Base-by-base conservation (phyloP, 92 coral and sea anemone genomes). In the Zoanthus solanderi region DNA sequence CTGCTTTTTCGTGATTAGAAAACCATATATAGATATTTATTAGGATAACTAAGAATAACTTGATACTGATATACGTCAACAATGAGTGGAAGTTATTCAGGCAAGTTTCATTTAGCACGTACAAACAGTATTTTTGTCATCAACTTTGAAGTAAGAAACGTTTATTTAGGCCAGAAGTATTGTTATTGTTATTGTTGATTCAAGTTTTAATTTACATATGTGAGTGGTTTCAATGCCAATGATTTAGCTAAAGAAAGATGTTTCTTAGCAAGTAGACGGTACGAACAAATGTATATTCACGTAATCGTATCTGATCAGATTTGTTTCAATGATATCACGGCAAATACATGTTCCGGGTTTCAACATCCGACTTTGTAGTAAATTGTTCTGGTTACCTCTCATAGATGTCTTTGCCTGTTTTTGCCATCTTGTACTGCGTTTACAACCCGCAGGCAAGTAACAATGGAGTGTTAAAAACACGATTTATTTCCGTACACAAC, bases 201-300 rank as follows among this genome's bases (percentile, higher is more conserved):
- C 23, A 81, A 81, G 86, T 81, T 81, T 81, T 81, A 81, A 81
- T 81, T 45, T 63, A 81, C 86, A 81, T 81, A 58, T 79, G 85
- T 79, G 85, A 81, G 86, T 81, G 86, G 86, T 81, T 81, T 81
- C 86, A 81, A 81, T 81, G 86, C 86, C 86, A 81, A 81, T 81
- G 86, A 81, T 81, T 81, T 81, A 81, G 86, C 86, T 81, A 81
- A 81, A 58, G 86, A 81, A 81, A 81, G 74, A 81, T 81, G 86
- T 81, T 81, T 81, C 86, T 81, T 81, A 81, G 86, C 86, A 81
- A 81, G 86, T 81, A 81, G 86, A 81, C 86, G 86, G 86, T 81
- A 81, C 58, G 76, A 81, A 81, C 86, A 81, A 81, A 81, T 81
- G 86, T 60, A 81, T 81, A 81, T 81, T 81, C 86, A 81, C 86